Evolutionary conservation across 2,113 vertebrate genomes (phyloP).

Genomic region (Eurypyga helias): DNA sequence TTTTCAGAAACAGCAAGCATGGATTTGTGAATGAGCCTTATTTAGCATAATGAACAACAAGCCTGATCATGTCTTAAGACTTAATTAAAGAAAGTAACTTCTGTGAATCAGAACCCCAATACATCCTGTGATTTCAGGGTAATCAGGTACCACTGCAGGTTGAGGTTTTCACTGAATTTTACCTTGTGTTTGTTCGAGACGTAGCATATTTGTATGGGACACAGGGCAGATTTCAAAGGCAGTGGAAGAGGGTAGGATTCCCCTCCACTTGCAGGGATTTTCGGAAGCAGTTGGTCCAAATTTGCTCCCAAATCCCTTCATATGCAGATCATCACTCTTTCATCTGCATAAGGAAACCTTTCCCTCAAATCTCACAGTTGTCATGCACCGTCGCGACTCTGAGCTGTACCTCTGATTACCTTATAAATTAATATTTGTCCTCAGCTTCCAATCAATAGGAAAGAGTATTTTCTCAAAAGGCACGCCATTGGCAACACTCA

Average conservation of each 20-base stretch:
- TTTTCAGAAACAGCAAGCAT: constrained; percentile 6
- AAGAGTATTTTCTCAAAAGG: constrained; percentile 35
- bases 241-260: background rate
- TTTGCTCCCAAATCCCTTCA: background rate
- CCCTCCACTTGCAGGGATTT: background rate
- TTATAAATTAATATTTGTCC: constrained; percentile 62
- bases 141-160: rapidly evolving
- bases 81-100: background rate
- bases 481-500: background rate
- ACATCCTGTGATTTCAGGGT: background rate
- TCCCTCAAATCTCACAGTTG: constrained; percentile 41
- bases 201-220: background rate
- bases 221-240: background rate
- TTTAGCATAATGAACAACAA: background rate
- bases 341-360: constrained; percentile 13
- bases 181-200: background rate
- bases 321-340: constrained; percentile 8
- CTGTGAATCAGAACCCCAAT: background rate
- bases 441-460: background rate
- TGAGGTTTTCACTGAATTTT: background rate
- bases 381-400: constrained; percentile 34
- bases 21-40: constrained; percentile 15
- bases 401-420: constrained; percentile 7
- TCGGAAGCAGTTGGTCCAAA: background rate
- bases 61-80: background rate